A percentile compares a stretch with the other conserved stretches of the same genome.
Conservation (phyloP, 2,797 vertebrate genomes). For the Xenopus petersii region DNA sequence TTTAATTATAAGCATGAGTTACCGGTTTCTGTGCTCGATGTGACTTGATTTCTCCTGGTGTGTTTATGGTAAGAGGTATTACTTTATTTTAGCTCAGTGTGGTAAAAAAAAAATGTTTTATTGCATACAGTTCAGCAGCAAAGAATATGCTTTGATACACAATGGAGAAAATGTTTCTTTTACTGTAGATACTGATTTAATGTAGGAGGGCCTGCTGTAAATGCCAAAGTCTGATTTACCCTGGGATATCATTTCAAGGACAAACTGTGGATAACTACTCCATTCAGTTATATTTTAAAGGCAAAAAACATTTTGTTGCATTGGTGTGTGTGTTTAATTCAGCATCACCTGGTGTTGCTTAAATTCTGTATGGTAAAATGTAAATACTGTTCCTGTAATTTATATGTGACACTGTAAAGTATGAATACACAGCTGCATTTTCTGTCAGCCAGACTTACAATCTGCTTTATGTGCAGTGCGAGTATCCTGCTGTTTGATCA, state of each 20-base stretch:
- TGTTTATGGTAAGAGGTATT: slow-evolving; percentile 44
- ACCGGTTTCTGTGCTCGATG: slow-evolving; percentile 20
- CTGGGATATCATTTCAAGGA: slow-evolving; percentile 10
- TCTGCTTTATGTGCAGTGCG: too few species aligned
- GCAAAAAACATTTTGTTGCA: background rate
- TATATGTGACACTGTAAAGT: too few species aligned
- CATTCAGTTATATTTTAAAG: background rate
- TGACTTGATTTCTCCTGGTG: slow-evolving; percentile 38
- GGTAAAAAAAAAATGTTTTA: slow-evolving; percentile 32
- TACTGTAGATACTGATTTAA: slow-evolving; percentile 22
- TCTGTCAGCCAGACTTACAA: too few species aligned
- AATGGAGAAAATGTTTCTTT: slow-evolving; percentile 40
- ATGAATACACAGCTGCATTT: too few species aligned
- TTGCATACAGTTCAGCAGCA: slow-evolving; percentile 18
- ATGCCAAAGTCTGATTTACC: slow-evolving; percentile 10
- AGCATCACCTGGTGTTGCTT: too few species aligned
- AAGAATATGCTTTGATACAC: slow-evolving; percentile 26
- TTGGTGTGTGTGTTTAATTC: too few species aligned
- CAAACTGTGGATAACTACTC: background rate
- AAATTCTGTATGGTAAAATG: too few species aligned
- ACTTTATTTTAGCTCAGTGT: slow-evolving; percentile 37
- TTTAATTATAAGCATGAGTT: slow-evolving; percentile 42
- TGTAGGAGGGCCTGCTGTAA: background rate
- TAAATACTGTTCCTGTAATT: too few species aligned
- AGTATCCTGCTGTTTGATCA: too few species aligned